phyloP scores from a whole-genome alignment of 2,888 invertebrate species.

The Drosophila testacea region DNA sequence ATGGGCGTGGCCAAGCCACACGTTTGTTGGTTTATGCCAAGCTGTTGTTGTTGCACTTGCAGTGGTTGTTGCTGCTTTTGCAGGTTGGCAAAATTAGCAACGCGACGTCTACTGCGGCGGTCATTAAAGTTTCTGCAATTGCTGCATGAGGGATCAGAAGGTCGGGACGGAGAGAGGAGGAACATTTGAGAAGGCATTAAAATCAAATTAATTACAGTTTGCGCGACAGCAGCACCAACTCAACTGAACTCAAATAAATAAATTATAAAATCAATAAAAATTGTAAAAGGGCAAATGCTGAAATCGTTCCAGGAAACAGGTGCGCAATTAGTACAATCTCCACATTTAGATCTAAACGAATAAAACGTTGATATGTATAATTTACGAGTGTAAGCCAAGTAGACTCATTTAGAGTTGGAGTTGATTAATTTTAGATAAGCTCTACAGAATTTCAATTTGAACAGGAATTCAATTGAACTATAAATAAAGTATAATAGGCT shows the following conservation, averaged over 20 bases:
- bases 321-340: slow-evolving; percentile 25
- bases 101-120: slow-evolving; percentile 58
- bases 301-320: slow-evolving; percentile 36
- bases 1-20: slow-evolving; percentile 59
- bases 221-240: slow-evolving; percentile 46
- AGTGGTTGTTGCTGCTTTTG: slow-evolving; percentile 53
- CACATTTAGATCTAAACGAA: slow-evolving; percentile 6
- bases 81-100: slow-evolving; percentile 75
- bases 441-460: slow-evolving; percentile 2
- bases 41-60: slow-evolving; percentile 35
- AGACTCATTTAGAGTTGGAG: slow-evolving; percentile 3
- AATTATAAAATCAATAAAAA: slow-evolving; percentile 76
- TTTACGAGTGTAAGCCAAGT: slow-evolving; percentile 2
- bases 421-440: slow-evolving; percentile 7
- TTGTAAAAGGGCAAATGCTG: slow-evolving; percentile 22
- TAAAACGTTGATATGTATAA: slow-evolving; percentile 12
- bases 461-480: neutral
- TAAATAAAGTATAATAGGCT: neutral
- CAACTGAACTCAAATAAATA: slow-evolving; percentile 65
- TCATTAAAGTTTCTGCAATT: slow-evolving; percentile 73
- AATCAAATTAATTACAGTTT: slow-evolving; percentile 78
- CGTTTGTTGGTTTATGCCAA: slow-evolving; percentile 46
- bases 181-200: slow-evolving; percentile 76
- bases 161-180: neutral
- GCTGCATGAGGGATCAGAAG: slow-evolving; percentile 18